Conservation (phyloP, 2,888 invertebrate species). For the Frankliniella fusca region DNA sequence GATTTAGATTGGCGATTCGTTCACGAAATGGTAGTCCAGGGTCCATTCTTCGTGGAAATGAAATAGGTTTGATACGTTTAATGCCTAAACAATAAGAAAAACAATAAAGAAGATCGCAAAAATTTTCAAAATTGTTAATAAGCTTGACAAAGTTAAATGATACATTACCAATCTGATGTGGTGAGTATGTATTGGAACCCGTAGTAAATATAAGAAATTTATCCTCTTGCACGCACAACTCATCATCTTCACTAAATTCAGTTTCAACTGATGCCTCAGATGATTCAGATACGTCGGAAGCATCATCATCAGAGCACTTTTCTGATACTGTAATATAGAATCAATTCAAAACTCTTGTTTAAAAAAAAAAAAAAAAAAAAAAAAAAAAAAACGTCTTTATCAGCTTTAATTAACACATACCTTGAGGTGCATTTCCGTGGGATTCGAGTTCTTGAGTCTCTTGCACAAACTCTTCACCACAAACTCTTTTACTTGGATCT, state of each 20-base stretch:
- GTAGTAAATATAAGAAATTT: conserved; percentile 79
- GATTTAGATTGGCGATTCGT: conserved; percentile 57
- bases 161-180: conserved; percentile 67
- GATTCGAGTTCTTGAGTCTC: background rate
- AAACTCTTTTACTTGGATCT: conserved; percentile 34
- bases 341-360: background rate
- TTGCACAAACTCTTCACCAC: background rate
- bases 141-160: conserved; percentile 25
- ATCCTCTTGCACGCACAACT: conserved; percentile 55
- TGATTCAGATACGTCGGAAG: conserved; percentile 37
- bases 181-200: conserved; percentile 76
- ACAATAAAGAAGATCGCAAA: background rate
- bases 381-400: background rate
- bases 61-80: conserved; percentile 65
- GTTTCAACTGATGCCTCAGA: conserved; percentile 38
- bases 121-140: background rate
- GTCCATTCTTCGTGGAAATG: conserved; percentile 63
- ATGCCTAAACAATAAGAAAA: conserved; percentile 49
- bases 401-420: background rate
- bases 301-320: conserved; percentile 25
- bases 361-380: background rate
- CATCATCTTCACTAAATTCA: conserved; percentile 45
- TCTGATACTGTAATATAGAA: background rate
- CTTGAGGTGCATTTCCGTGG: background rate
- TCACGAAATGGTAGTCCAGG: conserved; percentile 66